These are phyloP conservation scores for Therioaphis trifolii DNA, from an alignment of 2,888 invertebrate species.

Conservation along the genomic window DNA sequence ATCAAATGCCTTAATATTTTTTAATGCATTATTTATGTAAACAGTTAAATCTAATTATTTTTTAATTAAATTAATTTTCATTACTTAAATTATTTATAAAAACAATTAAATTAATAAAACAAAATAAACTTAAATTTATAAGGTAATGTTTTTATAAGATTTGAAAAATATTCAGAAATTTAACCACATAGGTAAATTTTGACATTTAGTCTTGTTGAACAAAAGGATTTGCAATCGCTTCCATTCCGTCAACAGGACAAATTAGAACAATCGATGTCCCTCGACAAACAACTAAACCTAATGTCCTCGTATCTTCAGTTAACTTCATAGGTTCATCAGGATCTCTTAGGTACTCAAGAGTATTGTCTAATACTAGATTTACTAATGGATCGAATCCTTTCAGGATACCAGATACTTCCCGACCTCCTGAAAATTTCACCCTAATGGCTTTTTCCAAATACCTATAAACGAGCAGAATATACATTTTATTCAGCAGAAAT, in stretches of 20 bases:
- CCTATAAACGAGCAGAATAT: slow-evolving; percentile 11
- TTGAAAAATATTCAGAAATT: neutral
- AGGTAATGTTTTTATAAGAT: neutral
- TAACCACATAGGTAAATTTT: neutral
- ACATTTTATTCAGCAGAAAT: no score
- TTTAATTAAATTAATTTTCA: no score
- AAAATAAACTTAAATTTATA: slow-evolving; percentile 7
- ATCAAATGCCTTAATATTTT: no score
- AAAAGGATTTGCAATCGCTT: slow-evolving; percentile 99
- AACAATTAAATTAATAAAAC: neutral
- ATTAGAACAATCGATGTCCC: slow-evolving; percentile 98
- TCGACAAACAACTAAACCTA: slow-evolving; percentile 96
- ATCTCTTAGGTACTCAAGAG: slow-evolving; percentile 94
- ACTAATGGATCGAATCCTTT: slow-evolving; percentile 97
- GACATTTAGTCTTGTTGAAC: slow-evolving; percentile 79
- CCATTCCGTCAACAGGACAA: slow-evolving; percentile 99
- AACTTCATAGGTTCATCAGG: slow-evolving; percentile 98
- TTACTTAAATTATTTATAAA: neutral
- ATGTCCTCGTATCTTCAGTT: slow-evolving; percentile 91
- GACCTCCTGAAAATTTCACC: slow-evolving; percentile 97
- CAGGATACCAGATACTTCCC: slow-evolving; percentile 94
- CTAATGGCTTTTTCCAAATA: slow-evolving; percentile 97
- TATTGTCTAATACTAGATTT: slow-evolving; percentile 96
- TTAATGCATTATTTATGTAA: neutral
- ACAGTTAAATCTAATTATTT: no score